Evolutionary conservation across 2,113 vertebrate species (phyloP), one percentile per base, ranked within the genome.

Genomic region (Vulpes lagopus): DNA sequence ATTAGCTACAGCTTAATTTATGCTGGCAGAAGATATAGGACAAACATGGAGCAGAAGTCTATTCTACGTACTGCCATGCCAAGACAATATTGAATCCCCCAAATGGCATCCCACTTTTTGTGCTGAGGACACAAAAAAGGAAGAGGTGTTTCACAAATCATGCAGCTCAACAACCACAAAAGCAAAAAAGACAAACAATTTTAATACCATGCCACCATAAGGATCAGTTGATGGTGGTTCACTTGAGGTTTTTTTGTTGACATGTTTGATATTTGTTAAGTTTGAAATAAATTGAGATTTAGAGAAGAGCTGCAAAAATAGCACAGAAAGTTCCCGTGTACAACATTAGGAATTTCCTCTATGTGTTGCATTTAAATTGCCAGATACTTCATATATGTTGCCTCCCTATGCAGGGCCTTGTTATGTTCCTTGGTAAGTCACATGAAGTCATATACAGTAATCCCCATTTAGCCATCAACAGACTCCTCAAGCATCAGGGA

Each of bases 291-390:
- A 14, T 82, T 76, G 67, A 32, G 60, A 86, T 27, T 25, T 55
- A 23, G 43, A 62, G 17, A n/a, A 23, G 78, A 78, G 38, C 55
- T 91, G 19, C n/a, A 76, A 65, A 74, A 51, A 25, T 38, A 94
- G 9, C 62, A 65, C 3, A 38, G 8, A 78, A 11, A 73, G 55
- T 95, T 95, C 5, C 2, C 53, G 25, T 57, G 32, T 57, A 67
- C 51, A 95, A 10, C 35, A 51, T 84, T 73, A 67, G 57, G 43
- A 91, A 97, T 88, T 93, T 80, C 60, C 51, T 94, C 5, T 69
- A 22, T 84, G 43, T 80, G 14, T 96, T 84, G 57, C 59, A 74
- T 65, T 84, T 84, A 88, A 35, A 57, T 49, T 91, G 32, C 12
- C n/a, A 53, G 38, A 67, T 64, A 8, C 5, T 80, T 27, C 12